These are phyloP conservation scores for Drosophila stalkeri DNA, from an alignment of 2,888 invertebrate genomes.

Conservation along the genomic window DNA sequence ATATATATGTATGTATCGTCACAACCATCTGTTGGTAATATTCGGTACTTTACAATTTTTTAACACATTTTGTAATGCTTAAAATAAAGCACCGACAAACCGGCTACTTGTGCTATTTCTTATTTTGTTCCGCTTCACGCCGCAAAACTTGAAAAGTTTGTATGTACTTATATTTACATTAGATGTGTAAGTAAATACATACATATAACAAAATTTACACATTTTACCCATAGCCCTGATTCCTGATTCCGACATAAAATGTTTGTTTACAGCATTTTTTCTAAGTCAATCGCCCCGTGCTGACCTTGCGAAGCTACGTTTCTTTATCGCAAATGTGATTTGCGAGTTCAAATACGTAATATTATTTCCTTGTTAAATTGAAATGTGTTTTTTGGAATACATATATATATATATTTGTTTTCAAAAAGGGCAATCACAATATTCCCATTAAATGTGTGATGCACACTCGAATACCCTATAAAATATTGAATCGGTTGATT, in stretches of 20 bases:
- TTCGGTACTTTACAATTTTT: conserved; percentile 1
- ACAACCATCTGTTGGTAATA: not conserved
- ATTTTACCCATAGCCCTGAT: conserved; percentile 13
- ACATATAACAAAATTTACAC: conserved; percentile 1
- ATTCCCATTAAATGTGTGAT: not conserved
- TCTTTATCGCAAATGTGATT: conserved; percentile 58
- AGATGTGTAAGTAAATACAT: conserved; percentile 1
- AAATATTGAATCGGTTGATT: not conserved
- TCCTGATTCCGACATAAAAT: conserved; percentile 19
- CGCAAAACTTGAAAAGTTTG: not conserved
- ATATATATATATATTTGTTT: not conserved
- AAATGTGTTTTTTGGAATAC: conserved; percentile 2
- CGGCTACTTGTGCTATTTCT: conserved; percentile 10
- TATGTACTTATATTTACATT: not conserved
- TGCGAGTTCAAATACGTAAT: conserved; percentile 63
- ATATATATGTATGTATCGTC: no score
- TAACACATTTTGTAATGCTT: not conserved
- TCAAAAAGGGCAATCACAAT: not conserved
- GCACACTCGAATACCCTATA: not conserved
- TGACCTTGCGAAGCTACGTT: conserved; percentile 74
- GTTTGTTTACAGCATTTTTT: conserved; percentile 29
- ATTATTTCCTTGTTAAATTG: conserved; percentile 21
- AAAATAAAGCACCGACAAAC: conserved; percentile 11
- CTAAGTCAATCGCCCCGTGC: conserved; percentile 49
- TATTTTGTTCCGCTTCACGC: not conserved